A percentile compares a stretch with the other conserved stretches of the same genome.
phyloP scores from a whole-genome alignment of 2,888 invertebrate species.

The Elmis aenea region DNA sequence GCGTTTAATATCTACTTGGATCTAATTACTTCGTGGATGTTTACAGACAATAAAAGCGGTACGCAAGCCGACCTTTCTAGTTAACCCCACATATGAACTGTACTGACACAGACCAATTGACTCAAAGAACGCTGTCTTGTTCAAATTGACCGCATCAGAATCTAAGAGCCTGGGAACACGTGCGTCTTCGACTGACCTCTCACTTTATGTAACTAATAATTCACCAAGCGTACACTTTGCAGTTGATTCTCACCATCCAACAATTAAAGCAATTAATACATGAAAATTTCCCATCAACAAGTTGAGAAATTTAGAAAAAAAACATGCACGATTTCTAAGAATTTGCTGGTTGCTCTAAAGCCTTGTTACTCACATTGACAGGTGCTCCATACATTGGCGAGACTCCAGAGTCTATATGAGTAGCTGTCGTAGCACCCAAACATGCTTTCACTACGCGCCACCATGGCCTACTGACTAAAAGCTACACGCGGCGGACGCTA shows the following conservation, averaged over 20 bases:
- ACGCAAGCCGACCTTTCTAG: slow-evolving; percentile 29
- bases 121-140: slow-evolving; percentile 31
- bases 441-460: slow-evolving; percentile 74
- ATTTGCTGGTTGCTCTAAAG: neutral
- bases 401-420: slow-evolving; percentile 71
- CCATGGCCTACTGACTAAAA: slow-evolving; percentile 66
- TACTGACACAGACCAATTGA: slow-evolving; percentile 31
- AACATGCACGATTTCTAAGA: no score
- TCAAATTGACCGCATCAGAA: slow-evolving; percentile 20
- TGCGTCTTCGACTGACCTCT: slow-evolving; percentile 20
- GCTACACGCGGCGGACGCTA: slow-evolving; percentile 32
- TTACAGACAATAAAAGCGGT: slow-evolving; percentile 30
- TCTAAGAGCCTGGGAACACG: slow-evolving; percentile 28
- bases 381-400: slow-evolving; percentile 72
- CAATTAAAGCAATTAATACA: slow-evolving; percentile 2
- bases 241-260: no score
- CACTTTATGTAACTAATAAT: slow-evolving; percentile 15
- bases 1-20: slow-evolving; percentile 16
- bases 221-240: slow-evolving; percentile 2
- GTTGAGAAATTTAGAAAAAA: no score
- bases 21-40: slow-evolving; percentile 26
- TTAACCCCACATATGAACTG: slow-evolving; percentile 34
- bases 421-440: slow-evolving; percentile 72
- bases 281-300: no score
- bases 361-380: slow-evolving; percentile 63